Conservation (phyloP, 2,113 vertebrate genomes). For the Danio rerio region GRCz12tu NC_133181.1:8870001-8870500, state of each 20-base stretch:
- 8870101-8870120: background rate
- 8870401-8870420: slow-evolving; percentile 24
- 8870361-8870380: background rate
- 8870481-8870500: background rate
- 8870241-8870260: background rate
- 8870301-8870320: slow-evolving; percentile 27
- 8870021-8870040: background rate
- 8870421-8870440: background rate
- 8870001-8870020: background rate
- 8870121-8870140: background rate
- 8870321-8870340: background rate
- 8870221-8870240: background rate
- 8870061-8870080: background rate
- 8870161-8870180: too few species aligned
- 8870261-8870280: background rate
- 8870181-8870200: background rate
- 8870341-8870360: background rate
- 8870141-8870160: background rate
- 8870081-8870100: background rate
- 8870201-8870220: background rate
- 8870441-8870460: background rate
- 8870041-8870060: background rate
- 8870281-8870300: slow-evolving; percentile 8
- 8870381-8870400: slow-evolving; percentile 9
- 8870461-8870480: too few species aligned